A percentile compares a stretch with the other conserved stretches of the same genome.
Conservation (phyloP, 2,797 vertebrate genomes). For the Triplophysa yarkandensis region DNA sequence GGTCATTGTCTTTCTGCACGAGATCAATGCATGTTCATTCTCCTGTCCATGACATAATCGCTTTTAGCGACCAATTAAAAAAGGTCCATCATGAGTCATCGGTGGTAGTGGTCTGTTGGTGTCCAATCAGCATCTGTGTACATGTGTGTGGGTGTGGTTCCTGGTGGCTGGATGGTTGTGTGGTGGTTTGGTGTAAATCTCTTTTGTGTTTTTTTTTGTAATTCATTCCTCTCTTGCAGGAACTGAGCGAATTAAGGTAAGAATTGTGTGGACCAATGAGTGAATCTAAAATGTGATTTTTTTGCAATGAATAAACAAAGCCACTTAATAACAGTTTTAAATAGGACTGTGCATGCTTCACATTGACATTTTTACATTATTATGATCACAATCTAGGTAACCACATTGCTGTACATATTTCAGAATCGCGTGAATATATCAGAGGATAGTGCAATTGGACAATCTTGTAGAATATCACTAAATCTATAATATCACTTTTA, state of each 20-base stretch:
- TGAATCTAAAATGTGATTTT: conserved; percentile 27
- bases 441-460: too few relatives aligned
- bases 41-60: conserved; percentile 44
- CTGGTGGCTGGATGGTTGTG: conserved; percentile 26
- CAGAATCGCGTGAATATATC: too few relatives aligned
- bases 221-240: conserved; percentile 69
- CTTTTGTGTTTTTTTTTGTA: conserved; percentile 60
- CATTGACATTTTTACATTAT: neutral
- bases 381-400: neutral
- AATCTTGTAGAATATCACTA: too few relatives aligned
- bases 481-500: too few relatives aligned
- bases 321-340: conserved; percentile 4
- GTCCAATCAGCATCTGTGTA: conserved; percentile 26
- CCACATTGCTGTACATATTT: too few relatives aligned
- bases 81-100: conserved; percentile 34
- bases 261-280: conserved; percentile 51
- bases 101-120: conserved; percentile 49
- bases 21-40: conserved; percentile 51
- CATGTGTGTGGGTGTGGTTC: conserved; percentile 10
- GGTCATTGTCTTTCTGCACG: conserved; percentile 47
- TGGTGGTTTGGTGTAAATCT: conserved; percentile 43
- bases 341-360: conserved; percentile 1
- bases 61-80: conserved; percentile 39
- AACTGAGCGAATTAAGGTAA: conserved; percentile 79
- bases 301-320: neutral